phyloP scores from a whole-genome alignment of 2,797 vertebrate species.

The Mormyrus hasselquistii region DNA sequence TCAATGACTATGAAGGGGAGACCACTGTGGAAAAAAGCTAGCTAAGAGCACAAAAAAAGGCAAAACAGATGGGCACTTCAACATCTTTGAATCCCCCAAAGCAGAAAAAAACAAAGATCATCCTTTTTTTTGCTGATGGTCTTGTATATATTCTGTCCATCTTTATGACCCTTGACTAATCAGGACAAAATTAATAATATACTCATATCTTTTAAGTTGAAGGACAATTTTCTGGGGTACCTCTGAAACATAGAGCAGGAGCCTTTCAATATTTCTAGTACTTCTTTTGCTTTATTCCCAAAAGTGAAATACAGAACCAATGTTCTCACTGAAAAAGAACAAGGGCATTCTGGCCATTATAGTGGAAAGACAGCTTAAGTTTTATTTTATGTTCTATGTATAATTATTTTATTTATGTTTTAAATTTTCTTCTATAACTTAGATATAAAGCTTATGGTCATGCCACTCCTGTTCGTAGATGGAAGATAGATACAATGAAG shows the following conservation, averaged over 20 bases:
- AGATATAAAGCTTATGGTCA: background rate
- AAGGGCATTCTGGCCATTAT: background rate
- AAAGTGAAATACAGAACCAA: background rate
- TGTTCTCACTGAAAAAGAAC: background rate
- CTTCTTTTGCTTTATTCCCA: background rate
- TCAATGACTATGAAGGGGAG: background rate
- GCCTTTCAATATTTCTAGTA: constrained; percentile 36
- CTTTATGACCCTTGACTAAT: constrained; percentile 32
- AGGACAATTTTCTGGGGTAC: constrained; percentile 27
- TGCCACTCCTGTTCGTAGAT: background rate
- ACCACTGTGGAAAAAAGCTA: background rate
- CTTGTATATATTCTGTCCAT: background rate
- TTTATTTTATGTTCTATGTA: background rate
- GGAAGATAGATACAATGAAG: background rate
- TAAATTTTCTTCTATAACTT: background rate
- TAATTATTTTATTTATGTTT: background rate
- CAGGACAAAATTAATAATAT: constrained; percentile 32
- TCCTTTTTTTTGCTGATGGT: background rate
- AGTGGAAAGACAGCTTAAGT: background rate
- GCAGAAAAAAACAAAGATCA: constrained; percentile 10
- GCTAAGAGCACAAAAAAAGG: background rate
- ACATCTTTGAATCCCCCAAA: background rate
- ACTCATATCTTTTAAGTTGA: constrained; percentile 31
- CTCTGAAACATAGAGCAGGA: constrained; percentile 34
- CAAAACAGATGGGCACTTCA: background rate